These are phyloP conservation scores for Hormaphis cornu DNA, from an alignment of 1,140 invertebrate species.

Conservation along the genomic window DNA sequence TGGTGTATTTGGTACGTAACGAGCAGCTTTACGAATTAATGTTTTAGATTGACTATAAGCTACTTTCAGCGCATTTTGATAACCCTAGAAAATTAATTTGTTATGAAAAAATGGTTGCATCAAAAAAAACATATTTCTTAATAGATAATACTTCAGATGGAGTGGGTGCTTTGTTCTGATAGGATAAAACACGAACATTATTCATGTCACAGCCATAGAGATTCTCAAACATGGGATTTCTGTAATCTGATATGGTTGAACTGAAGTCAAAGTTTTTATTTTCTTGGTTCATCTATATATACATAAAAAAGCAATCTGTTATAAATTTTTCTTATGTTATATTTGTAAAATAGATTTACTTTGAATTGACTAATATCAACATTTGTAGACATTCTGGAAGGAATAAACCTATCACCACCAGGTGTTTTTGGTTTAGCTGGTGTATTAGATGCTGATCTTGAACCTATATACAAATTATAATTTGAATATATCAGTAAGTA, in stretches of 20 bases:
- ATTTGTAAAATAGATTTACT: slow-evolving; percentile 46
- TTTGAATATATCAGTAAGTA: not conserved
- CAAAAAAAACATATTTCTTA: slow-evolving; percentile 32
- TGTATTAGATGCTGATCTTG: slow-evolving; percentile 46
- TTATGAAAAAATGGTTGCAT: too few relatives aligned
- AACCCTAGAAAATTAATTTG: too few relatives aligned
- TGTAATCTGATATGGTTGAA: slow-evolving; percentile 52
- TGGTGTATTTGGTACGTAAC: slow-evolving; percentile 85
- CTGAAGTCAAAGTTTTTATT: slow-evolving; percentile 47
- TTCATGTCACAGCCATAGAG: slow-evolving; percentile 58
- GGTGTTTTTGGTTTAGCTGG: slow-evolving; percentile 60
- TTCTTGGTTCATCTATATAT: slow-evolving; percentile 41
- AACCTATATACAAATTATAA: not conserved
- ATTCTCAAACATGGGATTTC: slow-evolving; percentile 62
- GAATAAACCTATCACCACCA: slow-evolving; percentile 78
- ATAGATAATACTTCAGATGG: slow-evolving; percentile 55
- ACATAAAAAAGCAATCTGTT: not conserved
- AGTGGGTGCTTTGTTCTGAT: slow-evolving; percentile 75
- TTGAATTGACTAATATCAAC: slow-evolving; percentile 81
- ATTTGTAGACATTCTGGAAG: slow-evolving; percentile 74
- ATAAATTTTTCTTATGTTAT: not conserved
- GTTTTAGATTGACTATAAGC: slow-evolving; percentile 81
- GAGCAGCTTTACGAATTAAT: slow-evolving; percentile 60
- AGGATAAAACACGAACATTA: slow-evolving; percentile 62
- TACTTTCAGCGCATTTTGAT: slow-evolving; percentile 79